phyloP scores from a whole-genome alignment of 2,797 vertebrate genomes.

The Myotis daubentonii region DNA sequence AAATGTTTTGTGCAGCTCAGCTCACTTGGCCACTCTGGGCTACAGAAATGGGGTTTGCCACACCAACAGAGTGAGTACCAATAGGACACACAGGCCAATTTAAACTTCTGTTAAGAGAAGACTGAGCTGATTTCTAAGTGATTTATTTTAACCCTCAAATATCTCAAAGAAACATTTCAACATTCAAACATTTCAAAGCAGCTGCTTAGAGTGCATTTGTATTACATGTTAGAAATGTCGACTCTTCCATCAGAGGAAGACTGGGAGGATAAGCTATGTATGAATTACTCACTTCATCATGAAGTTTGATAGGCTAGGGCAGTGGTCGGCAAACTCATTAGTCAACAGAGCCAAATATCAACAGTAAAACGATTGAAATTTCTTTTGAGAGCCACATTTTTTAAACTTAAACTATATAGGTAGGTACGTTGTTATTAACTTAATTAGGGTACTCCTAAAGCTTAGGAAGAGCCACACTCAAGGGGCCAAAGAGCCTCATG shows the following conservation, averaged over 20 bases:
- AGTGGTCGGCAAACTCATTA: no score
- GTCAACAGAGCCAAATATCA: no score
- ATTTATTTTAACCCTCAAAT: slow-evolving; percentile 35
- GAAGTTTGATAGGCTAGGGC: neutral
- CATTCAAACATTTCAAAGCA: slow-evolving; percentile 1
- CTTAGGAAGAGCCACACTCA: no score
- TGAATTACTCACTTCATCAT: slow-evolving; percentile 10
- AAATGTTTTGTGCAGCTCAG: neutral
- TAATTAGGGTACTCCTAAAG: no score
- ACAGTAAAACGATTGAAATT: no score
- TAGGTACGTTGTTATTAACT: no score
- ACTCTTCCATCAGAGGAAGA: neutral
- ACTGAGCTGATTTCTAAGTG: slow-evolving; percentile 12
- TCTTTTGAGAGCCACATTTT: no score
- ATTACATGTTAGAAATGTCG: slow-evolving; percentile 17
- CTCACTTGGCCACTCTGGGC: neutral
- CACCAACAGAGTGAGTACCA: neutral
- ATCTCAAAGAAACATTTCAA: slow-evolving; percentile 5
- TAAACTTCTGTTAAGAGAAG: slow-evolving; percentile 4
- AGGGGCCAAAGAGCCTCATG: no score
- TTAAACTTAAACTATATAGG: no score
- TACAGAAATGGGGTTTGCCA: neutral
- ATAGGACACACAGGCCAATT: neutral
- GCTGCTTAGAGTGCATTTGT: neutral
- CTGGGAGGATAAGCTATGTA: neutral